Evolutionary conservation across 2,888 invertebrate species (phyloP).

Genomic region (Globia sparganii): DNA sequence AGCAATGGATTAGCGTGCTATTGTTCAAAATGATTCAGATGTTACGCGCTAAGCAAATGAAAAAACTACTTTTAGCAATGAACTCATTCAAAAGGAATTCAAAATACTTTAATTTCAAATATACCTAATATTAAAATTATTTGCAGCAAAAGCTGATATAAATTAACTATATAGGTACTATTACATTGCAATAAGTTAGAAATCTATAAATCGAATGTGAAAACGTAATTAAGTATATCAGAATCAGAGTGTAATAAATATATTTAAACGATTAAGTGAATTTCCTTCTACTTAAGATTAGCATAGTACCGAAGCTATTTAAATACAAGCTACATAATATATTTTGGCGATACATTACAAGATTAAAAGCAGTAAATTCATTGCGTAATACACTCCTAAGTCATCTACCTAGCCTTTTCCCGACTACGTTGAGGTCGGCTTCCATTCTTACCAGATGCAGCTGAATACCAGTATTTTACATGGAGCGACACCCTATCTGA

Average conservation of each 20-base stretch:
- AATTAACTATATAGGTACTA: neutral
- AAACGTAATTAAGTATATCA: neutral
- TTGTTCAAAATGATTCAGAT: too few species aligned
- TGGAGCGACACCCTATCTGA: too few species aligned
- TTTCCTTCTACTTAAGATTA: too few species aligned
- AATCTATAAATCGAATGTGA: neutral
- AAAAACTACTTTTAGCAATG: neutral
- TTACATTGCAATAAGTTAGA: neutral
- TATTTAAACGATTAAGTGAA: too few species aligned
- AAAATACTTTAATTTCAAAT: neutral
- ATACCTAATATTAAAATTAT: neutral
- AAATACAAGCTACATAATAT: neutral
- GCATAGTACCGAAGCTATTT: too few species aligned
- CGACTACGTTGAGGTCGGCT: neutral
- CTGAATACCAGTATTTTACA: too few species aligned
- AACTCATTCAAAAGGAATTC: neutral
- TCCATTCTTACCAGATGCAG: neutral
- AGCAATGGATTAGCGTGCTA: too few species aligned
- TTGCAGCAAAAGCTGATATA: neutral
- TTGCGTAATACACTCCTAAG: neutral
- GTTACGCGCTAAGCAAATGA: too few species aligned
- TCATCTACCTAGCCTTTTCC: neutral
- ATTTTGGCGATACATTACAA: neutral
- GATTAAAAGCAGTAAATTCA: neutral
- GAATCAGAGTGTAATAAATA: too few species aligned